phyloP scores from a whole-genome alignment of 2,888 invertebrate genomes.

The Erebia aethiops region DNA sequence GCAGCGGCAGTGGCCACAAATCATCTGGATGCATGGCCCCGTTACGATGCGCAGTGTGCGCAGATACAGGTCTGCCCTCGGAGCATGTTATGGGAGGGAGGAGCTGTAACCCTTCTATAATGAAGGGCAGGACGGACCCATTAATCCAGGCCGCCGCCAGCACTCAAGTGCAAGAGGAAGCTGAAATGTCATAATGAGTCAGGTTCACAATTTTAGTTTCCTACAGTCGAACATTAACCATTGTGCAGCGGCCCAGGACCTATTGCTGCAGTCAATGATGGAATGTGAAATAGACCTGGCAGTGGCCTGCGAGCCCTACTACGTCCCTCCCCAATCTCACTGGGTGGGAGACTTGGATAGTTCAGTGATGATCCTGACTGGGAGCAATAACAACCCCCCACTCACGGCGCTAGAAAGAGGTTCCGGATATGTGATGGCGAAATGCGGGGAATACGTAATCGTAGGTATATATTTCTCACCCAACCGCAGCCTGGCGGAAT shows the following conservation, averaged over 20 bases:
- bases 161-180: no score
- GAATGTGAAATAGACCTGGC: not conserved
- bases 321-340: not conserved
- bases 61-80: not conserved
- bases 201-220: not conserved
- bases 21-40: not conserved
- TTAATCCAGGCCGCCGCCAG: no score
- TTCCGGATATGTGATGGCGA: not conserved
- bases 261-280: not conserved
- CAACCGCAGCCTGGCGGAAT: not conserved
- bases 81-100: not conserved
- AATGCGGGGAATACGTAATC: not conserved
- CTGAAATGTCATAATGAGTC: no score
- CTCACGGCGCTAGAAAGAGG: not conserved
- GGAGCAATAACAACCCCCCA: not conserved
- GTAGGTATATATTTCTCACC: no score
- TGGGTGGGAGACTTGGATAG: not conserved
- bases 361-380: not conserved
- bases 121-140: not conserved
- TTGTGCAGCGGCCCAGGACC: constrained; percentile 1
- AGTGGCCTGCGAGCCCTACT: no score
- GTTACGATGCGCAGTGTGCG: not conserved
- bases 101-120: not conserved
- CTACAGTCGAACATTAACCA: not conserved
- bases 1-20: not conserved